phyloP scores from a whole-genome alignment of 2,888 invertebrate genomes.

The Sycophila texana region DNA sequence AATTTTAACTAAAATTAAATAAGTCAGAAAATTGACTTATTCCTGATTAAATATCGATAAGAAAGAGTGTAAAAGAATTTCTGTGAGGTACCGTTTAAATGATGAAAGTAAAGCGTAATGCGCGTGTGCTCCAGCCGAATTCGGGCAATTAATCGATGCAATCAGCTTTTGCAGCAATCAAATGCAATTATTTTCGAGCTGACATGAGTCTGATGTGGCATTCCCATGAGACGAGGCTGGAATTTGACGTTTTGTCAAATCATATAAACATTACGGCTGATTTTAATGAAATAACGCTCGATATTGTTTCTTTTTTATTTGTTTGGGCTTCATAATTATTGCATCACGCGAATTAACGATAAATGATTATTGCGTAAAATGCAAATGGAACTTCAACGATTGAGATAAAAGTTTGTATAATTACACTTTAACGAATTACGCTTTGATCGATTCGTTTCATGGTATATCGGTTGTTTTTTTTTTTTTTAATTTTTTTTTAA shows the following conservation, averaged over 20 bases:
- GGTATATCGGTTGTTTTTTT: no score
- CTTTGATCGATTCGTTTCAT: no score
- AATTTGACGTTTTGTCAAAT: constrained; percentile 5
- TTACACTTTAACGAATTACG: no score
- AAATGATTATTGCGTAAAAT: not conserved
- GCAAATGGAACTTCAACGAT: no score
- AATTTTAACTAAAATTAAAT: no score
- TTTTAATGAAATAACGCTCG: not conserved
- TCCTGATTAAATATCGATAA: not conserved
- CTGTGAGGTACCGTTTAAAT: not conserved
- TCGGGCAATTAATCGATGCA: constrained; percentile 44
- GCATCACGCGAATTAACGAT: not conserved
- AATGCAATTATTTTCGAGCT: constrained; percentile 6
- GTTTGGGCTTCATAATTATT: not conserved
- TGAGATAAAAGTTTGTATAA: no score
- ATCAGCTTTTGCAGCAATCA: constrained; percentile 36
- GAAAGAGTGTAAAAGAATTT: not conserved
- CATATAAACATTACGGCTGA: not conserved
- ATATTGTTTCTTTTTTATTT: not conserved
- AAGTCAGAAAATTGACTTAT: no score
- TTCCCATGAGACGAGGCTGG: not conserved
- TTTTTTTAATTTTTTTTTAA: no score
- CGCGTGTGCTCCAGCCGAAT: constrained; percentile 27
- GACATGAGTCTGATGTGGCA: not conserved
- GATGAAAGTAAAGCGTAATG: not conserved